Evolutionary conservation across 1,140 invertebrate species (phyloP), one percentile per base, ranked within the genome.

Genomic region (Panagrolaimus sp.): DNA sequence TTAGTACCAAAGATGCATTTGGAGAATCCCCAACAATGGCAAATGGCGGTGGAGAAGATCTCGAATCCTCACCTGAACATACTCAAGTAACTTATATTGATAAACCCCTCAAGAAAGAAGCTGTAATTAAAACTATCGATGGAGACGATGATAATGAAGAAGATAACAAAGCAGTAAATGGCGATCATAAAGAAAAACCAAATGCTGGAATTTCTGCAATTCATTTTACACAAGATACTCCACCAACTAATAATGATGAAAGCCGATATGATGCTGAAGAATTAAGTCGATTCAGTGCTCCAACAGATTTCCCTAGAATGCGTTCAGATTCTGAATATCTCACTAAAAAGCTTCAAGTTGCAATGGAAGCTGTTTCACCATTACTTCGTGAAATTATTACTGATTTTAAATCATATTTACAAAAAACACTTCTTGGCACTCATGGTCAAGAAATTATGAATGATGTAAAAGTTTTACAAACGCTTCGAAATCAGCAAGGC

Each of bases 391-490:
- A 98, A 85, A 96, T 99, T 61, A 97, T 98, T 92, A 89, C 96
- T 9, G 96, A 98, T 83, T 98, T 98, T 87, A 92, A 94, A 0
- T 92, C 93, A 0, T 98, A 96, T 85, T 86, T 99, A 1, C 96
- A 94, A 9, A 98, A 98, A 85, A 98, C 95, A 0, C 86, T 99
- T 0, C 90, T 98, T 23, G 96, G 96, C 3, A 98, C 95, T 0
- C 96, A 99, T 84, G 96, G 96, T 1, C 96, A 99, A 86, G 96
- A 99, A 84, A 86, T 99, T 61, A 87, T 99, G 20, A 95, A 96
- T 88, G 94, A 97, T 87, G 94, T 93, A 84, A 92, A 92, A 88
- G 91, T 94, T 70, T 86, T 98, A 66, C 93, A 91, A 72, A 97
- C 94, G 7, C 92, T 98, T 44, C 77, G 78, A 48, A 81, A 80